Conservation (phyloP, 2,888 invertebrate genomes). For the Oithona nana region DNA sequence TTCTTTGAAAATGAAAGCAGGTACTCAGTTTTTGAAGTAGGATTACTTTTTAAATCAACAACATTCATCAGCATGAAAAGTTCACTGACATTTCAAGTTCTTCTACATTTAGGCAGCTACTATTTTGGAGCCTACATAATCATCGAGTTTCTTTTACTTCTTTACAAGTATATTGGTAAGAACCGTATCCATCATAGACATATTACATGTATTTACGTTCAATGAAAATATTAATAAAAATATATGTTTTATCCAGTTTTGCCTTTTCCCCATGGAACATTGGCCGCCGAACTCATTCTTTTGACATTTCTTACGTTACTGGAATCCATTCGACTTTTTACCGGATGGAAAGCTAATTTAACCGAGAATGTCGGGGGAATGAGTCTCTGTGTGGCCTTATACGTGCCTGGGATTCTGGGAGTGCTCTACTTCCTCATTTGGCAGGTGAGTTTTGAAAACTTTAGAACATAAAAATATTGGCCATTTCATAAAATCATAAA, state of each 20-base stretch:
- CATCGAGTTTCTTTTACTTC: neutral
- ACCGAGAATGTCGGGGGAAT: neutral
- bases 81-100: constrained; percentile 4
- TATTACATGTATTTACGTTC: too few relatives aligned
- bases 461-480: neutral
- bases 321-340: neutral
- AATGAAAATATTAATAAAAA: neutral
- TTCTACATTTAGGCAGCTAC: constrained; percentile 5
- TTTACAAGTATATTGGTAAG: constrained; percentile 3
- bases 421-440: constrained; percentile 1
- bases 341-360: constrained; percentile 9
- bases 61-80: constrained; percentile 1
- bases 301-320: neutral
- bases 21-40: too few relatives aligned
- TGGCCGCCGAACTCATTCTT: neutral
- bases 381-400: neutral
- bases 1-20: too few relatives aligned
- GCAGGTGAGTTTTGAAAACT: neutral
- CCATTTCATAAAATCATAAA: too few relatives aligned
- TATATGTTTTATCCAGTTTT: neutral
- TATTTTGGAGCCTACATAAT: neutral
- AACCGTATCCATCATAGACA: too few relatives aligned
- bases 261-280: neutral
- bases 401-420: constrained; percentile 1
- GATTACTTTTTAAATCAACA: neutral